Base-by-base conservation (phyloP, 2,888 invertebrate genomes). In the Diarsia dahlii region DNA sequence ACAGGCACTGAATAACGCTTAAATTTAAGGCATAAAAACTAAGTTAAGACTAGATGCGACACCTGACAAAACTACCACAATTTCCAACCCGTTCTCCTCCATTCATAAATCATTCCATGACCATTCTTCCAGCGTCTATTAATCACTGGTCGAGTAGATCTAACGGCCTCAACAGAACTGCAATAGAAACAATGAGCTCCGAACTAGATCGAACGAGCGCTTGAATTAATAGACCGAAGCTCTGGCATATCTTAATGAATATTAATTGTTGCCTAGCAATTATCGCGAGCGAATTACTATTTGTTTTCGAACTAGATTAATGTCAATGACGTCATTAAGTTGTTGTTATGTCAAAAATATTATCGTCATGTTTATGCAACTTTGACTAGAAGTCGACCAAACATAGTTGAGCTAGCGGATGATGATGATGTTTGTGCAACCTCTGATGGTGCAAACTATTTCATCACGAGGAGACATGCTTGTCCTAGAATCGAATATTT, bases 241-340 rank as follows among this genome's bases (percentile, higher is more conserved):
- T 66, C 71, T 52, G 79, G 72, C 71, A 72, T 79, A 62, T 85
- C 81, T 66, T 80, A 81, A 88, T 87, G 84, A 88, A 87, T 87
- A 88, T 87, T 79, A 88, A 88, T 87, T 80, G 79, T 88, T 74
- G 64, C 68, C 71, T 68, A 75, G 66, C 74, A 87, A 82, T 80
- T 79, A 84, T 78, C 76, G 56, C 58, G 28, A 73, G 64, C 48
- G 50, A 15, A 10, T 63, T 50, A 85, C 86, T 85, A 71, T 45
- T n/a, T 58, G 77, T 83, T 85, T 69, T 78, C 77, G 80, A 82
- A 69, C 50, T 12, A 54, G 9, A 68, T 39, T 48, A 18, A 34
- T 46, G 20, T 15, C 15, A 34, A 23, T 56, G n/a, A 58, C 3
- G 10, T 12, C 9, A 23, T n/a, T 13, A 5, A 23, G 60, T 28